Evolutionary conservation across 2,797 vertebrate genomes (phyloP).

Genomic region (Sebastiscus tertius): DNA sequence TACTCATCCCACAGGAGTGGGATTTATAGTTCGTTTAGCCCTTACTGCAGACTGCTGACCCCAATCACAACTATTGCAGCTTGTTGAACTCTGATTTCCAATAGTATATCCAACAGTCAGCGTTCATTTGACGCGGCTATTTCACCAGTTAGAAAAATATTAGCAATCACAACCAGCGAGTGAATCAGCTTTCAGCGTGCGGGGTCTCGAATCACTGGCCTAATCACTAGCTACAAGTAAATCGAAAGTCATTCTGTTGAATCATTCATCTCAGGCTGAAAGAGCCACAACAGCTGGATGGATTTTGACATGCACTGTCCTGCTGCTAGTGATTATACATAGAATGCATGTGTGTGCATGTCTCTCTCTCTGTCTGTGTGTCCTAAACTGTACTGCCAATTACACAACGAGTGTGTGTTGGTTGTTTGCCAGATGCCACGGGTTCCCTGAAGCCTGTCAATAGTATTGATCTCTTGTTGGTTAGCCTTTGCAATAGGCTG

Average conservation of each 20-base stretch:
- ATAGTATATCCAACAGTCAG: background rate
- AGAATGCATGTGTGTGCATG: background rate
- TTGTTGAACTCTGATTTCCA: conserved; percentile 41
- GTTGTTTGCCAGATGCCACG: conserved; percentile 22
- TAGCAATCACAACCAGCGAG: background rate
- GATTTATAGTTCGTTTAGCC: conserved; percentile 34
- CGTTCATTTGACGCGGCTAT: conserved; percentile 16
- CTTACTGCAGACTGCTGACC: conserved; percentile 34
- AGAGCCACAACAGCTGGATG: conserved; percentile 11
- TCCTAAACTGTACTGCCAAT: conserved; percentile 5
- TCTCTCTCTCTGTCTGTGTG: background rate
- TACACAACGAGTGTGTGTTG: background rate
- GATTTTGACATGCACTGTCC: conserved; percentile 3
- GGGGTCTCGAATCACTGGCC: conserved; percentile 6
- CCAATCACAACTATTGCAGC: conserved; percentile 39
- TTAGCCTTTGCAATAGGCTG: background rate
- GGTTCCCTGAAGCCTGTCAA: conserved; percentile 30
- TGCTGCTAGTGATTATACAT: background rate
- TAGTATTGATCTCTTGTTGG: conserved; percentile 37
- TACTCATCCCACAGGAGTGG: conserved; percentile 7
- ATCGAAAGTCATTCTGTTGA: conserved; percentile 23
- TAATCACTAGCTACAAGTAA: conserved; percentile 13
- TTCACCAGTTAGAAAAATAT: conserved; percentile 15
- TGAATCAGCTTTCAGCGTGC: background rate
- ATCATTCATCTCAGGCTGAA: background rate